Percentiles rank a stretch among this genome's conserved stretches.
Evolutionary conservation across 92 coral and sea anemone genomes (phyloP).

Genomic region (Umimayanthus chanpuru): DNA sequence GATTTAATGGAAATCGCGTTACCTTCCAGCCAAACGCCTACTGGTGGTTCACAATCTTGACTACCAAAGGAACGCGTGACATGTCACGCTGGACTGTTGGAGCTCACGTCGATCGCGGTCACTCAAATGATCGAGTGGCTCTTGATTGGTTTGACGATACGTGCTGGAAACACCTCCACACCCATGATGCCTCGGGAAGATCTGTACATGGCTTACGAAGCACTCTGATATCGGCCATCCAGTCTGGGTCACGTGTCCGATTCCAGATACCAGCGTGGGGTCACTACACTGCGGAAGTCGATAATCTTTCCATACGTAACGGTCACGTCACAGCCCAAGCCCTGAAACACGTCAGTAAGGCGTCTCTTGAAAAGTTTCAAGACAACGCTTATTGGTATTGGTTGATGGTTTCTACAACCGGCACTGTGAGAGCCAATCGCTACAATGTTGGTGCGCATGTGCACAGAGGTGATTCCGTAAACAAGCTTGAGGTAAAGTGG

Average conservation of each 20-base stretch:
- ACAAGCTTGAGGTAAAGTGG: constrained; percentile 59
- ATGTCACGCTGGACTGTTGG: constrained; percentile 94
- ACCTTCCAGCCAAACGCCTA: constrained; percentile 63
- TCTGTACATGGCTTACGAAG: constrained; percentile 46
- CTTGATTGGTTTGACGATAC: constrained; percentile 82
- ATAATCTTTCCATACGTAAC: constrained; percentile 71
- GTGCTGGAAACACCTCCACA: constrained; percentile 76
- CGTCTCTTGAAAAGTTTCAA: constrained; percentile 56
- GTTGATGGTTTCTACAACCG: constrained; percentile 88
- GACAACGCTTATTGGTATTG: constrained; percentile 81
- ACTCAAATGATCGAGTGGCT: constrained; percentile 70
- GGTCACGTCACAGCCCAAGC: constrained; percentile 91
- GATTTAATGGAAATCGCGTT: not conserved
- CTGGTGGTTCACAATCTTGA: constrained; percentile 79
- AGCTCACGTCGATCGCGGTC: constrained; percentile 74
- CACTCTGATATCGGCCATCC: constrained; percentile 56
- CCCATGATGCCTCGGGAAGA: constrained; percentile 58
- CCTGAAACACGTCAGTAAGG: constrained; percentile 73
- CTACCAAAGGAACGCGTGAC: constrained; percentile 80
- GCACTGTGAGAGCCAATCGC: constrained; percentile 65
- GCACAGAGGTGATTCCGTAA: constrained; percentile 39
- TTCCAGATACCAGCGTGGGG: constrained; percentile 57
- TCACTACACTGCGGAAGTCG: constrained; percentile 79
- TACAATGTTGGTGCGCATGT: constrained; percentile 68
- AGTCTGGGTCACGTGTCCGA: constrained; percentile 82